Evolutionary conservation across 2,888 invertebrate species (phyloP), one percentile per base, ranked within the genome.

Genomic region (Drosophila hamatofila): DNA sequence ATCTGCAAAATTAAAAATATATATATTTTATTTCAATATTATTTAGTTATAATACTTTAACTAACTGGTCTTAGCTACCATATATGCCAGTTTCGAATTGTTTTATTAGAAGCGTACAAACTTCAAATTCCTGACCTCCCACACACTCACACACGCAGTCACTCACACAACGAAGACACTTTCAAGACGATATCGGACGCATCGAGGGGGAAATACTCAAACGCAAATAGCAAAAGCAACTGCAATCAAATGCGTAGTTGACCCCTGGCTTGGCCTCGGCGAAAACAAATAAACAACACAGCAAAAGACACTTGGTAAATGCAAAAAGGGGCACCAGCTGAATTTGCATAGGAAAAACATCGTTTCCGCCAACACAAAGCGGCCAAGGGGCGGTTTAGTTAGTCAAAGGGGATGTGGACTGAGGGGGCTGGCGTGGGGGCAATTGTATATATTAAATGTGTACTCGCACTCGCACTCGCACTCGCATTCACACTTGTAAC

Each of bases 331-430:
- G 82, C 68, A 72, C 70, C 48, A 54, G 49, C 56, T 44, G 54
- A 68, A 81, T 83, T 80, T 78, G 80, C 80, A 83, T 81, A 81
- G 81, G 70, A 75, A 75, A 69, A 75, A 82, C 69, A 76, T 81
- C 83, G 79, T 75, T 81, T 80, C 81, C 83, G 83, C 85, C 83
- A 85, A 85, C 85, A 75, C 78, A 73, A 79, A 63, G 67, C 61
- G 58, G 59, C 68, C 46, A 72, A 67, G 77, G 68, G 78, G 69
- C 55, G 60, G 54, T 58, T 73, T 46, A 23, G 16, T 33, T 62
- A 60, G 56, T 16, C 14, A 27, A n/a, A 55, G 27, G 58, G 46
- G 30, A 46, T n/a, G 42, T 2, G 41, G 42, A 21, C 12, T 12
- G 21, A 27, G 23, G 9, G 35, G 39, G n/a, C n/a, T 4, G 33